phyloP scores from a whole-genome alignment of 2,113 vertebrate species.

The Halcyon malimbica region DNA sequence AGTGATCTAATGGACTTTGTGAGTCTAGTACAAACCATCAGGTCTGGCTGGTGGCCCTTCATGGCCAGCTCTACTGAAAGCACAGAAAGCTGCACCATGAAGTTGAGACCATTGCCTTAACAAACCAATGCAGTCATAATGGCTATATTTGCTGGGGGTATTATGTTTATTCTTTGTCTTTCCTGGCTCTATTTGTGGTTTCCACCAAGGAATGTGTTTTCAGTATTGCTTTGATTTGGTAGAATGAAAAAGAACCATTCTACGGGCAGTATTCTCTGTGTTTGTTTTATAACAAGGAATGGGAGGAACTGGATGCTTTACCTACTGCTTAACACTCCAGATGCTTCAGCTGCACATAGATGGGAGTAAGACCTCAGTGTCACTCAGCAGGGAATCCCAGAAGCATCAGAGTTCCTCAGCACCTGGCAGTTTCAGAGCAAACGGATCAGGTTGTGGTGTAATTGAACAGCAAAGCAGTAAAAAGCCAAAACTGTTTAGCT shows the following conservation, averaged over 20 bases:
- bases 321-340: constrained; percentile 33
- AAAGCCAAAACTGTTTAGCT: constrained; percentile 15
- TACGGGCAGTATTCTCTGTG: neutral
- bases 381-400: constrained; percentile 31
- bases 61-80: neutral
- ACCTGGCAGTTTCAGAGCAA: constrained; percentile 28
- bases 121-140: neutral
- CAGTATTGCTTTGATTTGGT: neutral
- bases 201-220: neutral
- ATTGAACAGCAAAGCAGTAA: constrained; percentile 38
- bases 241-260: neutral
- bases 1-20: neutral
- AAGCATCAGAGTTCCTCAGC: constrained; percentile 6
- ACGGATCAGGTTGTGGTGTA: neutral
- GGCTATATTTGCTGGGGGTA: neutral
- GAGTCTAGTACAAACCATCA: neutral
- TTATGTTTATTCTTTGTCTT: neutral
- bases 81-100: neutral
- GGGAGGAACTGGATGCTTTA: neutral
- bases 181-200: neutral
- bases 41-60: neutral
- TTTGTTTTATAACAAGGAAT: neutral
- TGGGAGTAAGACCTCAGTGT: neutral
- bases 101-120: neutral
- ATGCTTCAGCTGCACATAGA: neutral